Conservation (phyloP, 2,797 vertebrate species). For the Microctenopoma steveboyesi region DNA sequence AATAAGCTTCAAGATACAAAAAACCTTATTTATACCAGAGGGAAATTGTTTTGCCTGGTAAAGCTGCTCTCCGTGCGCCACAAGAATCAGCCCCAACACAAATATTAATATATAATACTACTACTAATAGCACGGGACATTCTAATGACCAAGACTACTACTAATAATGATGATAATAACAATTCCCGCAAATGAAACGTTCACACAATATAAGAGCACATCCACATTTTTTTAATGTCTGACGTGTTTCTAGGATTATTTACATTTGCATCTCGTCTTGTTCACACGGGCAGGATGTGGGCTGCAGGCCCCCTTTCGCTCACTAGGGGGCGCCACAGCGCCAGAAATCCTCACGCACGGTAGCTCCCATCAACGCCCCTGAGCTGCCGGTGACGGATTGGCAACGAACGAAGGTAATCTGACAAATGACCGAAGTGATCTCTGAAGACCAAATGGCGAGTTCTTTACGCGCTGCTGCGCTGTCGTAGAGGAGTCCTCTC, state of each 20-base stretch:
- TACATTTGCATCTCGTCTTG: not conserved
- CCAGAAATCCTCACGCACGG: slow-evolving; percentile 47
- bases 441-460: slow-evolving; percentile 19
- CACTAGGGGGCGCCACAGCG: slow-evolving; percentile 71
- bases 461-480: not conserved
- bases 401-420: slow-evolving; percentile 59
- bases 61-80: too few species aligned
- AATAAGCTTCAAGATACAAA: too few species aligned
- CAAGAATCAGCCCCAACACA: too few species aligned
- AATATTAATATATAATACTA: too few species aligned
- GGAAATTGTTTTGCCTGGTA: too few species aligned
- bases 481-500: not conserved
- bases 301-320: slow-evolving; percentile 3
- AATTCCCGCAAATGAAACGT: too few species aligned
- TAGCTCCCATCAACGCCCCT: slow-evolving; percentile 55
- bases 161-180: too few species aligned
- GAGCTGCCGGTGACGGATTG: slow-evolving; percentile 58
- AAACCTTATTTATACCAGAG: too few species aligned
- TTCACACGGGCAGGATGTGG: not conserved
- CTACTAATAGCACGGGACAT: too few species aligned
- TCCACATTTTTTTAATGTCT: not conserved
- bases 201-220: not conserved
- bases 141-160: too few species aligned
- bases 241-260: not conserved
- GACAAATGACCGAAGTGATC: slow-evolving; percentile 60